Evolutionary conservation across 2,888 invertebrate species (phyloP), one percentile per base, ranked within the genome.

Genomic region (Cephus pulcher): DNA sequence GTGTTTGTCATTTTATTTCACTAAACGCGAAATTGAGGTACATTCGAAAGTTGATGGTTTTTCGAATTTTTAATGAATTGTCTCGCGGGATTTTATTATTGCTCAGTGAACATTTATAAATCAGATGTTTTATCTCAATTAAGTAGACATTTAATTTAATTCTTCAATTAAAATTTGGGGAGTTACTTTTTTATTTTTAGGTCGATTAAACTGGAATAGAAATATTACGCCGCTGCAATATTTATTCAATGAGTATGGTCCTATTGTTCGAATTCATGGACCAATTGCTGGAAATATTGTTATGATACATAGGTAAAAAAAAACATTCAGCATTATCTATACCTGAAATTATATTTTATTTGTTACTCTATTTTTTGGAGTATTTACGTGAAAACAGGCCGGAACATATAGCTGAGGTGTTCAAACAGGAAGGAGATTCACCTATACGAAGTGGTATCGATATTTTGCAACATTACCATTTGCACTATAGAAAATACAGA

Each of bases 231-330:
- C 93, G 2, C 90, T 93, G 76, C 91, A 90, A 37, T 92, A 92
- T 82, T 85, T 93, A 11, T 92, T 93, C 81, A 90, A 93, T 76
- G 91, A 92, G 81, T 95, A 95, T 82, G 95, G 95, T 0, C 95
- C 95, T 0, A 93, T 95, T 3, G 95, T 95, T 12, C 93, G 95
- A 76, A 92, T 95, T 75, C 93, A 94, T 34, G 95, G 95, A 35
- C 95, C 95, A 0, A 92, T 95, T 73, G 94, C 94, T 0, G 93
- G 93, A 1, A 94, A 95, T 82, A 93, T 95, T 33, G 94, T 95
- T 4, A 92, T 95, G 80, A 90, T 95, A 76, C 90, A 90, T 74
- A 85, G 88, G 88, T 88, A 75, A 75, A 37, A 30, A 30, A 11
- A 1, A 69, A 23, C 1, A 6, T 76, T 68, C 34, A 35, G 15